Evolutionary conservation across 2,113 vertebrate species (phyloP).

Genomic region (Anolis carolinensis): DNA sequence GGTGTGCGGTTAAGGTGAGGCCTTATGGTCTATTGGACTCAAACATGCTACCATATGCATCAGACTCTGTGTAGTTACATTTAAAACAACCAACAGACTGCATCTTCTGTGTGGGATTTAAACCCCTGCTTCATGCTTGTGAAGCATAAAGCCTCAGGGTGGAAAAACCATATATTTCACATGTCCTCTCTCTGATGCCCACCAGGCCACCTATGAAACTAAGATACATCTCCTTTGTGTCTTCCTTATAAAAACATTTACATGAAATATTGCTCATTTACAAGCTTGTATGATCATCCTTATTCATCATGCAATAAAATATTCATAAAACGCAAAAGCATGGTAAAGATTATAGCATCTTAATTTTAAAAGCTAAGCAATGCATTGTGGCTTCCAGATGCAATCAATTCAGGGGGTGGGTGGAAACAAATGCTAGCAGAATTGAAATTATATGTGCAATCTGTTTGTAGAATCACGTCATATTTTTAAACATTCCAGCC

Average conservation of each 20-base stretch:
- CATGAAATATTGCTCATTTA: slow-evolving; percentile 61
- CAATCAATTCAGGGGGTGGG: slow-evolving; percentile 35
- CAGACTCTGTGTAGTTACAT: neutral
- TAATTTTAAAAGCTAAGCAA: slow-evolving; percentile 67
- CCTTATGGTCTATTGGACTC: neutral
- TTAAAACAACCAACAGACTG: neutral
- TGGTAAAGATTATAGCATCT: slow-evolving; percentile 50
- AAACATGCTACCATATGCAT: neutral
- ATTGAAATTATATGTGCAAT: slow-evolving; percentile 64
- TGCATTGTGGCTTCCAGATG: slow-evolving; percentile 46
- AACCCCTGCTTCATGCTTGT: slow-evolving; percentile 29
- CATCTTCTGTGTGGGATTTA: neutral
- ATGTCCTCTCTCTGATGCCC: slow-evolving; percentile 49
- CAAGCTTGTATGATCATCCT: slow-evolving; percentile 60
- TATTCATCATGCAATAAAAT: slow-evolving; percentile 62
- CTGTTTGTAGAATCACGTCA: slow-evolving; percentile 61
- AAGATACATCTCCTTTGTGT: slow-evolving; percentile 53
- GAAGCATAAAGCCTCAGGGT: slow-evolving; percentile 58
- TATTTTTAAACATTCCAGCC: slow-evolving; percentile 61
- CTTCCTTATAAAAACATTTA: slow-evolving; percentile 72
- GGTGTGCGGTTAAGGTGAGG: neutral
- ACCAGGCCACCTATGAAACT: slow-evolving; percentile 57
- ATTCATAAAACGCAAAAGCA: slow-evolving; percentile 66
- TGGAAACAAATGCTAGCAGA: slow-evolving; percentile 51
- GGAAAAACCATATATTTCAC: slow-evolving; percentile 50